Percentiles rank a stretch among this genome's conserved stretches.
These are phyloP conservation scores for Hipparchia sbordonii DNA, from an alignment of 2,888 invertebrate species.

Conservation along the genomic window DNA sequence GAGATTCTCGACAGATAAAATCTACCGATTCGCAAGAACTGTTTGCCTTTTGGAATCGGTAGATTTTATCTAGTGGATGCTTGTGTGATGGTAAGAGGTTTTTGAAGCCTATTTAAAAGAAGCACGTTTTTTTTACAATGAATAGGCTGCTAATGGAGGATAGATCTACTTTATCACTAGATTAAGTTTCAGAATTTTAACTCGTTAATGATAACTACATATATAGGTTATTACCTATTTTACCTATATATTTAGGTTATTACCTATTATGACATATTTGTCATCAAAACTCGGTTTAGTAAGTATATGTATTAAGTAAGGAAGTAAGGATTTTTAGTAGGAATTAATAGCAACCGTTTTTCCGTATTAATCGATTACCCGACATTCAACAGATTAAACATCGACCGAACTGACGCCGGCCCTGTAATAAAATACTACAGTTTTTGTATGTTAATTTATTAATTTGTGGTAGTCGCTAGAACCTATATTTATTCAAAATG, in stretches of 20 bases:
- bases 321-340: too few relatives aligned
- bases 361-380: too few relatives aligned
- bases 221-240: too few relatives aligned
- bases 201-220: too few relatives aligned
- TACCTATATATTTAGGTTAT: too few relatives aligned
- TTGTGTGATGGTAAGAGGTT: neutral
- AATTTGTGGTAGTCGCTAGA: neutral
- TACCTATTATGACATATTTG: too few relatives aligned
- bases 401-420: neutral
- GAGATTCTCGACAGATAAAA: too few relatives aligned
- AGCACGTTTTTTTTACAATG: neutral
- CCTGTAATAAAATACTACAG: neutral
- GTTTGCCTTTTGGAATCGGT: neutral
- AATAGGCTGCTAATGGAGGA: neutral
- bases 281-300: too few relatives aligned
- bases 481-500: neutral
- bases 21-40: too few relatives aligned
- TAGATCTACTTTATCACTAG: neutral
- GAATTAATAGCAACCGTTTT: too few relatives aligned
- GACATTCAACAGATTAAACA: neutral
- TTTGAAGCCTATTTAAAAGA: neutral
- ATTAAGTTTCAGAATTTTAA: too few relatives aligned
- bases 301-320: too few relatives aligned
- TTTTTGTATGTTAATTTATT: constrained; percentile 3
- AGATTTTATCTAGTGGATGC: neutral